Evolutionary conservation across 2,797 vertebrate species (phyloP).

Genomic region (Lacerta agilis): DNA sequence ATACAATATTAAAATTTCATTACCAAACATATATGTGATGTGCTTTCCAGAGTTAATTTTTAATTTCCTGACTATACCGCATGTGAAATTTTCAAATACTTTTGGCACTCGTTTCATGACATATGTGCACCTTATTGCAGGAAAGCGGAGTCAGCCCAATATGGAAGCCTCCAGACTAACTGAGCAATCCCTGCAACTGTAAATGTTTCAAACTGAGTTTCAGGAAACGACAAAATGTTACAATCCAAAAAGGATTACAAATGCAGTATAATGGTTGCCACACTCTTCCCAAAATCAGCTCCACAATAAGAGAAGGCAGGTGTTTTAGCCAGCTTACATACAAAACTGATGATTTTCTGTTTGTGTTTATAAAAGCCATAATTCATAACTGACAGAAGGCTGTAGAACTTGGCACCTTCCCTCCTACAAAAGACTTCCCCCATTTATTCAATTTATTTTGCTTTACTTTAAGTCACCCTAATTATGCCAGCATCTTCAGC

Average conservation of each 20-base stretch:
- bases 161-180: constrained; percentile 58
- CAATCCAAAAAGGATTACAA: background rate
- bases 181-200: constrained; percentile 68
- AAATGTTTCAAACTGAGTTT: constrained; percentile 57
- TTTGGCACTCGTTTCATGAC: constrained; percentile 61
- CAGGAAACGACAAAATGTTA: constrained; percentile 39
- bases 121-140: constrained; percentile 63
- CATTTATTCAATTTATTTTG: constrained; percentile 63
- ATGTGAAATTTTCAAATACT: constrained; percentile 65
- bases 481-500: constrained; percentile 78
- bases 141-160: constrained; percentile 68
- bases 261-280: background rate
- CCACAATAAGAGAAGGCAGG: constrained; percentile 48
- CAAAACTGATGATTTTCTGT: constrained; percentile 30
- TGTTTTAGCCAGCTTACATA: constrained; percentile 33
- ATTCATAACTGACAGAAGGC: background rate
- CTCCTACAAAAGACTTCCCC: constrained; percentile 30
- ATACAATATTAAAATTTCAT: constrained; percentile 59
- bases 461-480: constrained; percentile 79
- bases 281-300: constrained; percentile 2
- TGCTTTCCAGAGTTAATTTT: constrained; percentile 79
- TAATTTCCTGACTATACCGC: constrained; percentile 77
- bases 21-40: constrained; percentile 67
- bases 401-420: constrained; percentile 55
- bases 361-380: constrained; percentile 49